These are phyloP conservation scores for Altica lythri DNA, from an alignment of 2,888 invertebrate genomes.

Conservation along the genomic window DNA sequence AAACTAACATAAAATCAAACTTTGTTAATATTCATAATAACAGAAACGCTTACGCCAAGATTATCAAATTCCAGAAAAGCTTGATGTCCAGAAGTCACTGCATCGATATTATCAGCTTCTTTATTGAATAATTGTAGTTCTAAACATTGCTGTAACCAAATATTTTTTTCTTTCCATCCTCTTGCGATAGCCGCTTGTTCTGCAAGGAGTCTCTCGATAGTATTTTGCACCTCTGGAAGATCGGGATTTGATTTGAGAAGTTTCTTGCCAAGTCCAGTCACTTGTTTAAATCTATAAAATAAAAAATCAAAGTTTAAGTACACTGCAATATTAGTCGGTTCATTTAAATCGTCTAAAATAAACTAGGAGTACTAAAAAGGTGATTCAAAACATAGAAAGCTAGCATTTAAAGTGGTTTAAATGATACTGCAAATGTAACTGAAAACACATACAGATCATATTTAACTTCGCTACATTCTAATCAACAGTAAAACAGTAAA, in stretches of 20 bases:
- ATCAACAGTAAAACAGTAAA: too few relatives aligned
- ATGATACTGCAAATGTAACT: too few relatives aligned
- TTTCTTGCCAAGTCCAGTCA: conserved; percentile 78
- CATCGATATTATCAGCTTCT: conserved; percentile 97
- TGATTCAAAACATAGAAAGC: too few relatives aligned
- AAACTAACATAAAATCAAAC: conserved; percentile 5
- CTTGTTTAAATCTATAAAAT: conserved; percentile 71
- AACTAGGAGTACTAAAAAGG: too few relatives aligned
- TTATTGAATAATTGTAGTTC: conserved; percentile 91
- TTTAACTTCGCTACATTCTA: too few relatives aligned
- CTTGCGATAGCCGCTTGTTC: conserved; percentile 77
- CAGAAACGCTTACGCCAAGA: conserved; percentile 70
- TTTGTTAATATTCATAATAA: neutral
- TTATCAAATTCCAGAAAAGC: conserved; percentile 89
- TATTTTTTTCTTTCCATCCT: conserved; percentile 85
- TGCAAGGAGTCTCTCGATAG: conserved; percentile 71
- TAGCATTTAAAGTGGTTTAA: too few relatives aligned
- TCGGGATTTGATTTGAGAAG: conserved; percentile 75
- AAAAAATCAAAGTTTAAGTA: too few relatives aligned
- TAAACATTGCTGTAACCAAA: conserved; percentile 83
- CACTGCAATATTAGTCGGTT: too few relatives aligned
- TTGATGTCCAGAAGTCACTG: conserved; percentile 91
- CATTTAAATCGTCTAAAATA: too few relatives aligned
- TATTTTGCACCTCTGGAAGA: conserved; percentile 75
- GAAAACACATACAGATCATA: too few relatives aligned